Percentiles rank a stretch among this genome's conserved stretches.
phyloP scores from a whole-genome alignment of 2,797 vertebrate species.

The Clarias fuscus region DNA sequence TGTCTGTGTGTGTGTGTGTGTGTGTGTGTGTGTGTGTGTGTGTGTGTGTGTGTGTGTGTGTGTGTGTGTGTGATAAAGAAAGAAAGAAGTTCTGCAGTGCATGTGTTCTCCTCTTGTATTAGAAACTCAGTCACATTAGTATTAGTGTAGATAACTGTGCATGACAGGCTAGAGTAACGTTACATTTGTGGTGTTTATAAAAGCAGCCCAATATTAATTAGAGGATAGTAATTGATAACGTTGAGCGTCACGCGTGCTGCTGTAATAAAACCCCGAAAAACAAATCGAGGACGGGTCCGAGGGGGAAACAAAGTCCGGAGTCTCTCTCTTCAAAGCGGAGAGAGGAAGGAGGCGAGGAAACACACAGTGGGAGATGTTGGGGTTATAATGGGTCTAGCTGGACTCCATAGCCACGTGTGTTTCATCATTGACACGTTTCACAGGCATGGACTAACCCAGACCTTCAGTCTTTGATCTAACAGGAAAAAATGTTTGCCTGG shows the following conservation, averaged over 20 bases:
- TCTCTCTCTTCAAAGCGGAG: slow-evolving; percentile 32
- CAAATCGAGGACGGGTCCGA: neutral
- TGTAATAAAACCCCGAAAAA: neutral
- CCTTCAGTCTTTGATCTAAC: slow-evolving; percentile 75
- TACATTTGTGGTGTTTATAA: neutral
- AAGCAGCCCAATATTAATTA: neutral
- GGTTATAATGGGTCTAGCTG: slow-evolving; percentile 59
- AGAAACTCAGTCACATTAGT: neutral
- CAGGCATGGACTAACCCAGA: slow-evolving; percentile 69
- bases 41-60: neutral
- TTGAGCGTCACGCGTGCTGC: neutral
- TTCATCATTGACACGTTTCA: slow-evolving; percentile 74
- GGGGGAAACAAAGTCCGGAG: slow-evolving; percentile 13
- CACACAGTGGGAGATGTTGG: slow-evolving; percentile 61
- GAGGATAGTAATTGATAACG: neutral
- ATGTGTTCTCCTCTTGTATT: no score
- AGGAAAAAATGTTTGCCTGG: slow-evolving; percentile 54
- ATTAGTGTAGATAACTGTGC: neutral
- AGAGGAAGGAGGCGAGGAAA: slow-evolving; percentile 31
- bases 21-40: slow-evolving; percentile 22
- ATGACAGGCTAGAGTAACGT: neutral
- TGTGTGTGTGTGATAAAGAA: neutral
- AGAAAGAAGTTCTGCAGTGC: no score
- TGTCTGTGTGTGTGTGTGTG: slow-evolving; percentile 44
- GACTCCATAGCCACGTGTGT: slow-evolving; percentile 61